These are phyloP conservation scores for Orchesella flavescens DNA, from an alignment of 2,888 invertebrate species.

Conservation along the genomic window DNA sequence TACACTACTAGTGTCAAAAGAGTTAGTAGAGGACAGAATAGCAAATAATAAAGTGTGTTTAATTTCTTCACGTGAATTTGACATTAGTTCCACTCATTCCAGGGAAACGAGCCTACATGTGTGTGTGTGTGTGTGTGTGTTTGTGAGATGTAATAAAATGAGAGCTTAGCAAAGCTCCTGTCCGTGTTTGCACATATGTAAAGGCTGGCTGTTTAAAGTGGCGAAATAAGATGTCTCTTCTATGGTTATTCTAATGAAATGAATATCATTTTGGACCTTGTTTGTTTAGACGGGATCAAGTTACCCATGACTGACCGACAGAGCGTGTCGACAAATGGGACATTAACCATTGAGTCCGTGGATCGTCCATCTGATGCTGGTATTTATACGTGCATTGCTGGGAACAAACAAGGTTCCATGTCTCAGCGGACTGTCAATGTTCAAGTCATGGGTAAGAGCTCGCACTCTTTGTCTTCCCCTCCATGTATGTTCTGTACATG, in stretches of 20 bases:
- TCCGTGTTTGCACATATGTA: neutral
- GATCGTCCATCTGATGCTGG: constrained; percentile 72
- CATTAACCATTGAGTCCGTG: constrained; percentile 75
- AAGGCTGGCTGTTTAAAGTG: too few species aligned
- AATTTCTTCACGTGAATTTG: constrained; percentile 38
- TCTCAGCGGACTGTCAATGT: constrained; percentile 72
- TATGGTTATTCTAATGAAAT: constrained; percentile 25
- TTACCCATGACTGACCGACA: constrained; percentile 76
- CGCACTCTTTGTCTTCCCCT: too few species aligned
- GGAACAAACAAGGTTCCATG: constrained; percentile 74
- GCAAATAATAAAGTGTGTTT: constrained; percentile 20
- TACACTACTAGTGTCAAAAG: too few species aligned
- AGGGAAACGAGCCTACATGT: neutral
- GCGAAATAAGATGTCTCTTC: neutral
- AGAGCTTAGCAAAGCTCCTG: neutral
- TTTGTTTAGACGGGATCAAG: constrained; percentile 72
- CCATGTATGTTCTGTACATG: constrained; percentile 2
- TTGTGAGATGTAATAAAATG: neutral
- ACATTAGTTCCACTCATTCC: constrained; percentile 35
- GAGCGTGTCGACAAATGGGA: constrained; percentile 74
- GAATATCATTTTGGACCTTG: constrained; percentile 14
- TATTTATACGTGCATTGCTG: constrained; percentile 74
- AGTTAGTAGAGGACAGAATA: too few species aligned
- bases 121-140: neutral
- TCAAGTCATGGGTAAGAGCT: constrained; percentile 73